These are phyloP conservation scores for Pangasianodon gigas DNA, from an alignment of 2,113 vertebrate species.

Conservation along the genomic window DNA sequence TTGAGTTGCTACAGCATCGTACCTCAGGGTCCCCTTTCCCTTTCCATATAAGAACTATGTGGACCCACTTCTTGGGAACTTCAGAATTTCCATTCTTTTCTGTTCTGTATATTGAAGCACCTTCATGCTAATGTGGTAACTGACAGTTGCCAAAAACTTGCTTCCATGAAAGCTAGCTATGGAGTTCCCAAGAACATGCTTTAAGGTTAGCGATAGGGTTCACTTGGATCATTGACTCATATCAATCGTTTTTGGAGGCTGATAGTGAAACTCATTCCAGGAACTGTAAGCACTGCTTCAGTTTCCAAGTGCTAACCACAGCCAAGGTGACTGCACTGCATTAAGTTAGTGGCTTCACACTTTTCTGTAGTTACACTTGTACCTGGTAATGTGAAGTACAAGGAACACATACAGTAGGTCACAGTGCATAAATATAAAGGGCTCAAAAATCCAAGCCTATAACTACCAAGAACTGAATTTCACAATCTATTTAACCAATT, in stretches of 20 bases:
- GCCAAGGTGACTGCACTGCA: background rate
- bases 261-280: conserved; percentile 34
- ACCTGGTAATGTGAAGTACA: background rate
- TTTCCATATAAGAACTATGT: background rate
- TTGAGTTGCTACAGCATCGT: background rate
- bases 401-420: conserved; percentile 6
- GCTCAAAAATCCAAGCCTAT: background rate
- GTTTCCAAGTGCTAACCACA: conserved; percentile 38
- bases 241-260: background rate
- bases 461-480: background rate
- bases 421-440: background rate
- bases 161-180: conserved; percentile 6
- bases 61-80: background rate
- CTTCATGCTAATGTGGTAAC: background rate
- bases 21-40: background rate
- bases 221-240: conserved; percentile 15
- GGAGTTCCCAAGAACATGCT: background rate
- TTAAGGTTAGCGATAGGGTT: background rate
- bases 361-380: background rate
- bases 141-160: background rate
- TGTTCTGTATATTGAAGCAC: background rate
- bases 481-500: background rate
- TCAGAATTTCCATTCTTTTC: background rate
- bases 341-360: background rate
- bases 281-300: conserved; percentile 24